A percentile compares a stretch with the other conserved stretches of the same genome.
phyloP scores from a whole-genome alignment of 1,140 invertebrate genomes.

The Aricia agestis region DNA sequence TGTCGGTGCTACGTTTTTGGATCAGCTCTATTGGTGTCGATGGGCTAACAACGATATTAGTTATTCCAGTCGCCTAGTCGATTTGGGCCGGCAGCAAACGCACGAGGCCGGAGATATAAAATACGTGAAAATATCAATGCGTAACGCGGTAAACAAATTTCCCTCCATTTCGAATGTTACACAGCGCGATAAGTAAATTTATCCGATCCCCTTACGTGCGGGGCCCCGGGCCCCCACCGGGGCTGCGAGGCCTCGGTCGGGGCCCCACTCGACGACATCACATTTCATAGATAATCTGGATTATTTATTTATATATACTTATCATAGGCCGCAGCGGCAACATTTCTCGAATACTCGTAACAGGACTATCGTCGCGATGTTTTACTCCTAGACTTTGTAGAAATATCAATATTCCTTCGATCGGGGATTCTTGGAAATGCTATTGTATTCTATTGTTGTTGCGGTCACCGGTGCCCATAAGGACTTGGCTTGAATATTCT shows the following conservation, averaged over 20 bases:
- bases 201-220: constrained; percentile 5
- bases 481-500: too few relatives aligned
- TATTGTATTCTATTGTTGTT: too few relatives aligned
- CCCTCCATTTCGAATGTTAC: constrained; percentile 5
- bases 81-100: neutral
- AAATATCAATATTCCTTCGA: neutral
- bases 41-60: neutral
- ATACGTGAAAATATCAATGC: constrained; percentile 13
- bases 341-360: constrained; percentile 8
- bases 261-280: constrained; percentile 11
- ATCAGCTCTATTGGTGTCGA: neutral
- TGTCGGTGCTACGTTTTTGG: too few relatives aligned
- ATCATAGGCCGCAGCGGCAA: neutral
- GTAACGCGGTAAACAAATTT: constrained; percentile 9
- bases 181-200: constrained; percentile 12
- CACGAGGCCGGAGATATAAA: neutral
- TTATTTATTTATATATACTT: constrained; percentile 13
- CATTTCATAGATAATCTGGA: constrained; percentile 16
- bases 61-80: neutral
- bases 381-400: neutral
- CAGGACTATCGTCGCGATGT: neutral
- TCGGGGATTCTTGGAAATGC: too few relatives aligned
- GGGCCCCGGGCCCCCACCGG: neutral
- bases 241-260: neutral
- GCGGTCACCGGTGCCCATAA: too few relatives aligned